Base-by-base conservation (phyloP, 2,113 vertebrate genomes). In the Coptodon rendalli region DNA sequence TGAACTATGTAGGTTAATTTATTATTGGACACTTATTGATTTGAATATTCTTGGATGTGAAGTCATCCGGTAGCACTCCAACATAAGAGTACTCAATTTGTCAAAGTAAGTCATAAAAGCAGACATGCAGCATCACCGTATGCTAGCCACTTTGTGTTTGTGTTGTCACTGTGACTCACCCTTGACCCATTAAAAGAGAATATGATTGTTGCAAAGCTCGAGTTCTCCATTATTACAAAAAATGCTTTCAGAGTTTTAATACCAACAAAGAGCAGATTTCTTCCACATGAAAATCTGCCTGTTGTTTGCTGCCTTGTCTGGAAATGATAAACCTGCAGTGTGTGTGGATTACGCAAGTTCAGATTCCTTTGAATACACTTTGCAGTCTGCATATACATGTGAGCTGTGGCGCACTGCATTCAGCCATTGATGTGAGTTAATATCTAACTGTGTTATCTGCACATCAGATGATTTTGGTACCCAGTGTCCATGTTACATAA, bases 261-360 rank as follows among this genome's bases (percentile, higher is more conserved):
- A 36, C 81, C 86, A 71, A 85, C 83, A 86, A 34, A 31, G n/a
- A 16, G 45, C 50, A 6, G 82, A n/a, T 7, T 36, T 80, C 34
- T 48, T 14, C 81, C 50, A 34, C 83, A 53, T 11, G 56, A 63
- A 9, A 56, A 40, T 78, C 76, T 34, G 34, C 11, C 83, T 73
- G 85, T 66, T 91, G 73, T 93, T 90, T 94, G 82, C 91, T 3
- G 80, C 83, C 87, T 86, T 43, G 89, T 92, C 92, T 94, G 86
- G 85, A 76, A 81, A 34, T 61, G 66, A 92, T 92, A 84, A 89
- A 88, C 82, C 17, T 76, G 78, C 66, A 24, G 31, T 16, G 34
- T 83, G 63, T 79, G 79, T 43, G 9, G 10, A 38, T 84, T 78
- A 29, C 16, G 36, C n/a, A 38, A 79, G 40, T 85, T 82, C 56